Conservation (phyloP, 1,140 invertebrate genomes). For the Pristionchus pacificus region DNA sequence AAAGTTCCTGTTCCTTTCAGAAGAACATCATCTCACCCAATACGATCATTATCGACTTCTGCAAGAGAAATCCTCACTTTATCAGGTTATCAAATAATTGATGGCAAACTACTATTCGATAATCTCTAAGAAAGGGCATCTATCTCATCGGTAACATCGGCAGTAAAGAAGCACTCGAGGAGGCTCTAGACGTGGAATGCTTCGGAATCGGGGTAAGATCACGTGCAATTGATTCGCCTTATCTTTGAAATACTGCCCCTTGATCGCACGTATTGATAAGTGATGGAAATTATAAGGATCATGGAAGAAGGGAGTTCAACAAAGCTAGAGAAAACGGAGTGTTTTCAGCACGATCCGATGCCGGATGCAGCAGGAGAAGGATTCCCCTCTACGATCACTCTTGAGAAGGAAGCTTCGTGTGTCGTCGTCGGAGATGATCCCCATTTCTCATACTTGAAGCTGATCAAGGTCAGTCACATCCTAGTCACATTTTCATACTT, state of each 20-base stretch:
- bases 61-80: constrained; percentile 65
- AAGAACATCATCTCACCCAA: constrained; percentile 80
- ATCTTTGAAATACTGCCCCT: constrained; percentile 61
- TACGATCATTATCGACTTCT: constrained; percentile 76
- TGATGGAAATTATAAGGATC: too few relatives aligned
- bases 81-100: too few relatives aligned
- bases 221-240: constrained; percentile 24
- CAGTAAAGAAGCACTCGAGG: constrained; percentile 75
- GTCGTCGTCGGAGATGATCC: constrained; percentile 88
- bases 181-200: constrained; percentile 69
- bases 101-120: too few relatives aligned
- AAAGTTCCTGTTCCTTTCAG: constrained; percentile 48
- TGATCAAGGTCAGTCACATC: constrained; percentile 69
- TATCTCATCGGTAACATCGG: constrained; percentile 79
- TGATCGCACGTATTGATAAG: too few relatives aligned
- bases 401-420: constrained; percentile 70
- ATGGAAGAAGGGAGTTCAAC: too few relatives aligned
- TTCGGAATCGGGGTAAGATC: constrained; percentile 71
- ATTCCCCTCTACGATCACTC: constrained; percentile 29
- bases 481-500: too few relatives aligned
- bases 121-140: too few relatives aligned
- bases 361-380: constrained; percentile 1
- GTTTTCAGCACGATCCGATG: too few relatives aligned
- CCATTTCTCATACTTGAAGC: constrained; percentile 81
- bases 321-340: too few relatives aligned